Evolutionary conservation across 2,113 vertebrate species (phyloP).

Genomic region (Erinaceus europaeus): DNA sequence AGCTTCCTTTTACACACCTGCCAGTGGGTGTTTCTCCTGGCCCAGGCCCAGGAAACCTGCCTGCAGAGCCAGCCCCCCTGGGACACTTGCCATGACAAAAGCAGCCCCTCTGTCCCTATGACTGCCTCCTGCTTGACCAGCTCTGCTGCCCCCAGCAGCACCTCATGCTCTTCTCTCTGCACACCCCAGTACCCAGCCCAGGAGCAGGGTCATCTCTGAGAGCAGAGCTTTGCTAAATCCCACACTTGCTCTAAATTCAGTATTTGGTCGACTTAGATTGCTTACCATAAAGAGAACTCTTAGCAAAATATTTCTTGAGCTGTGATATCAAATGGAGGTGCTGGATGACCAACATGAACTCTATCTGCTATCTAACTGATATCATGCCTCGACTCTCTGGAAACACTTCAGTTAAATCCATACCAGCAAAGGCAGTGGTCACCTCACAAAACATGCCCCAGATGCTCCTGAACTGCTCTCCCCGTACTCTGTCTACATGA

Average conservation of each 20-base stretch:
- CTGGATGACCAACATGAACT: neutral
- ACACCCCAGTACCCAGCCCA: too few species aligned
- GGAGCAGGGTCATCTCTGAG: too few species aligned
- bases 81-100: neutral
- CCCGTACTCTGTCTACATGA: neutral
- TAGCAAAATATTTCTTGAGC: too few species aligned
- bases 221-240: too few species aligned
- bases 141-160: too few species aligned
- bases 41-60: neutral
- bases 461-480: neutral
- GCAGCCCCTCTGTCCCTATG: neutral
- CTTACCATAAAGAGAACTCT: too few species aligned
- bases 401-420: neutral
- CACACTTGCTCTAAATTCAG: too few species aligned
- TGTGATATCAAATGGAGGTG: neutral
- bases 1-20: constrained; percentile 1
- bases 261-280: too few species aligned
- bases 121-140: too few species aligned
- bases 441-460: neutral
- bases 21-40: neutral
- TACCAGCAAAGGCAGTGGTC: neutral
- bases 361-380: too few species aligned
- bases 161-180: too few species aligned
- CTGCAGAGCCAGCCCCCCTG: neutral
- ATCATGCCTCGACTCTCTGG: neutral